phyloP scores from a whole-genome alignment of 2,113 vertebrate genomes.

The Aix galericulata region DNA sequence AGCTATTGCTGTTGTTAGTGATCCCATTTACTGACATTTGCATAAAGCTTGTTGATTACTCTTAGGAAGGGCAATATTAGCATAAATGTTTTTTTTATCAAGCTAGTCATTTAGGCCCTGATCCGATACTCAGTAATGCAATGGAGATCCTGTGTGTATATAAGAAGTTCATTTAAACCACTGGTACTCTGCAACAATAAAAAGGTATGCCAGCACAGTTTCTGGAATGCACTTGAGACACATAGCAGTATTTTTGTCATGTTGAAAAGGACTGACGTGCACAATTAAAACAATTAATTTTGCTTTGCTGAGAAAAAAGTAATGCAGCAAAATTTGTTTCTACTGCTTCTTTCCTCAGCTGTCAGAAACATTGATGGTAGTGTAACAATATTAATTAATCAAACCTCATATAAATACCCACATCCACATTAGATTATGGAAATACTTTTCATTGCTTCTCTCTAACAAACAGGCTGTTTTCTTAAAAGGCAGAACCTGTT shows the following conservation, averaged over 20 bases:
- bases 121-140: background rate
- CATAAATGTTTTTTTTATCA: conserved; percentile 52
- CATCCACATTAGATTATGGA: background rate
- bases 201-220: background rate
- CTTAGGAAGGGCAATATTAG: conserved; percentile 63
- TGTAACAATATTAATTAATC: background rate
- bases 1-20: conserved; percentile 65
- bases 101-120: conserved; percentile 23
- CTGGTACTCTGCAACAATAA: background rate
- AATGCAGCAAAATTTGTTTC: background rate
- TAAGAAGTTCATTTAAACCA: conserved; percentile 27
- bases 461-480: background rate
- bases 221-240: background rate
- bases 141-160: background rate
- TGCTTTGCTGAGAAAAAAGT: background rate
- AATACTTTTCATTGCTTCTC: background rate
- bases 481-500: background rate
- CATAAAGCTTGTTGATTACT: conserved; percentile 63
- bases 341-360: background rate
- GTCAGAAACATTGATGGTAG: background rate
- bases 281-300: background rate
- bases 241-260: background rate
- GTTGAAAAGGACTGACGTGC: background rate
- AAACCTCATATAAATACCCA: background rate
- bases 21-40: conserved; percentile 55